Percentiles rank a stretch among this genome's conserved stretches.
phyloP scores from a whole-genome alignment of 2,797 vertebrate species.

The Zenarchopterus dispar region DNA sequence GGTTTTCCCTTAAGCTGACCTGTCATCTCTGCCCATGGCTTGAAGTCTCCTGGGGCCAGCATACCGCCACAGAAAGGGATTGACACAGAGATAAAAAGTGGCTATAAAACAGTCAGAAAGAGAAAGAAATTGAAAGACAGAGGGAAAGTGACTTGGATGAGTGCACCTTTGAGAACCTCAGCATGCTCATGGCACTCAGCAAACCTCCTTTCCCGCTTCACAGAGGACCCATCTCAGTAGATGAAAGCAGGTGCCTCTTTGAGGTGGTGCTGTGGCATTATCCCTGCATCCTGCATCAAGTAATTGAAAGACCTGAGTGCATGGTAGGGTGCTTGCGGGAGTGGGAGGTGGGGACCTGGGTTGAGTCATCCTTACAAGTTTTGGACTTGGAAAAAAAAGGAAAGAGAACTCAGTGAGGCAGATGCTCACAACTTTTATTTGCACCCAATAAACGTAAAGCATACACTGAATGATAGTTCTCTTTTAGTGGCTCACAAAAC shows the following conservation, averaged over 20 bases:
- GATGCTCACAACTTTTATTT: neutral
- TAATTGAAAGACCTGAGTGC: slow-evolving; percentile 78
- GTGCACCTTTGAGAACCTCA: slow-evolving; percentile 69
- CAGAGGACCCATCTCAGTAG: slow-evolving; percentile 65
- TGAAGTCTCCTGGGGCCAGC: slow-evolving; percentile 28
- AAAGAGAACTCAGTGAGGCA: neutral
- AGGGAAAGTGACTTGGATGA: slow-evolving; percentile 39
- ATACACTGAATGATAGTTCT: too few species aligned
- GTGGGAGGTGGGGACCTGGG: slow-evolving; percentile 6
- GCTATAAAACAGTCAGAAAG: slow-evolving; percentile 27
- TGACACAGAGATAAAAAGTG: slow-evolving; percentile 33
- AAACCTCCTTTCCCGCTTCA: slow-evolving; percentile 52
- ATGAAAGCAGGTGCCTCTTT: slow-evolving; percentile 78
- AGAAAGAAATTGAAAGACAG: slow-evolving; percentile 31
- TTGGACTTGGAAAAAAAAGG: slow-evolving; percentile 24
- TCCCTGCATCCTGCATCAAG: slow-evolving; percentile 76
- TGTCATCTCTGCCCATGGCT: slow-evolving; percentile 33
- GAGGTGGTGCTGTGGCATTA: slow-evolving; percentile 75
- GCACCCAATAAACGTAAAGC: neutral
- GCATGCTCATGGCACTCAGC: slow-evolving; percentile 54
- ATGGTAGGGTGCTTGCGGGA: slow-evolving; percentile 27
- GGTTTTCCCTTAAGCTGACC: slow-evolving; percentile 54
- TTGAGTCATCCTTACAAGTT: slow-evolving; percentile 59
- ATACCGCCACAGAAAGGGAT: slow-evolving; percentile 34
- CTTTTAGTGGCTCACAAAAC: neutral